A percentile compares a stretch with the other conserved stretches of the same genome.
phyloP scores from a whole-genome alignment of 2,113 vertebrate genomes.

The Myrmophylax atrothorax region DNA sequence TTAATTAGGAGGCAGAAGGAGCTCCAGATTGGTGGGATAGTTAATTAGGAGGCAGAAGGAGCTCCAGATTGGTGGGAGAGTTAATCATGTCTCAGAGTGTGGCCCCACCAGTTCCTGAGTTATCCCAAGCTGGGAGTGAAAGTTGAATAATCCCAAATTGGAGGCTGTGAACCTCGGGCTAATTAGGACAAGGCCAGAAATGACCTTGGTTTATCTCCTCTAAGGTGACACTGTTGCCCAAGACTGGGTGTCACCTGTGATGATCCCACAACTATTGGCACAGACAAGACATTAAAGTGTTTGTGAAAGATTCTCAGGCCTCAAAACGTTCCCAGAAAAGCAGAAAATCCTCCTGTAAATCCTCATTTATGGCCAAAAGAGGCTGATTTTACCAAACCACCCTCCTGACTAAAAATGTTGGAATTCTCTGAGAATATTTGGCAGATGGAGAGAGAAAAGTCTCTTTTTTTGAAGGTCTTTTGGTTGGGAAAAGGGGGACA shows the following conservation, averaged over 20 bases:
- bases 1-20: too few relatives aligned
- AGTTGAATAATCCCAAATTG: not conserved
- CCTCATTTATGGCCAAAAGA: not conserved
- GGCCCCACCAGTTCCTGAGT: not conserved
- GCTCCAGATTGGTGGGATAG: too few relatives aligned
- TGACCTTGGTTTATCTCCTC: not conserved
- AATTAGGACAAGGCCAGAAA: not conserved
- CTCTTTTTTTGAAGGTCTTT: not conserved
- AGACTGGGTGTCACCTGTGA: not conserved
- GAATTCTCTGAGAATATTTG: not conserved
- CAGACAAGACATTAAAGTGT: not conserved
- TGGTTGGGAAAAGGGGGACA: not conserved
- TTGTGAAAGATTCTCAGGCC: not conserved
- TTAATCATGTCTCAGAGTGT: not conserved
- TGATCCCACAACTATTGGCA: not conserved
- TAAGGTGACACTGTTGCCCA: not conserved
- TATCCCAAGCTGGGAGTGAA: not conserved
- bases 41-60: too few relatives aligned
- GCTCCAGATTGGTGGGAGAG: rapidly evolving
- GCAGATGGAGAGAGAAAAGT: too few relatives aligned
- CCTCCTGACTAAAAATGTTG: not conserved
- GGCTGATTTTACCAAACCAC: not conserved
- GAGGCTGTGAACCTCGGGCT: not conserved
- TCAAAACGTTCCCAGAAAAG: not conserved
- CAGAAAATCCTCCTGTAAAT: not conserved